A percentile compares a stretch with the other conserved stretches of the same genome.
Conservation (phyloP, 2,888 invertebrate genomes). For the Gasteruption jaculator region DNA sequence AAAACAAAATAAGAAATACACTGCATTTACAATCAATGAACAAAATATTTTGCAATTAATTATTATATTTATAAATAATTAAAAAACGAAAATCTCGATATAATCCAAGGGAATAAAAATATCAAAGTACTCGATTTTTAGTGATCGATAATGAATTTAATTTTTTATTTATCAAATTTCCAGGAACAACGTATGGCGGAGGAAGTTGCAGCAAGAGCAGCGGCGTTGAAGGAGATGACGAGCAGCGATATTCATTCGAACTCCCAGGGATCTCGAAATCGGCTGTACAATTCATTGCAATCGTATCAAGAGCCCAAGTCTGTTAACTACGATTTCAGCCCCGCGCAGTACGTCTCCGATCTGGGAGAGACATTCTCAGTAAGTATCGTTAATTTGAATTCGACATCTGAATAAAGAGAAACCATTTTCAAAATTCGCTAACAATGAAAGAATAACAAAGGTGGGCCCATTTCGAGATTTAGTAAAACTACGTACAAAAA, state of each 20-base stretch:
- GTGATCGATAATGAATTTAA: not conserved
- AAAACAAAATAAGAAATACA: no score
- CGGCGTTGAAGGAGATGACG: constrained; percentile 61
- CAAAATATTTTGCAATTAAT: no score
- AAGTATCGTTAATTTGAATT: constrained; percentile 19
- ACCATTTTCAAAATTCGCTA: no score
- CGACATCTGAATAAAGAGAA: no score
- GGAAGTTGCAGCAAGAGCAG: constrained; percentile 64
- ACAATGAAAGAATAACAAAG: no score
- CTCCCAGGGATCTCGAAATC: constrained; percentile 29
- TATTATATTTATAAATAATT: no score
- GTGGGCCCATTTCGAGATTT: no score
- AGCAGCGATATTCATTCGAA: constrained; percentile 39
- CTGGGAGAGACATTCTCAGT: constrained; percentile 37
- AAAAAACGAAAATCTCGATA: no score
- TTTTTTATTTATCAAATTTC: not conserved
- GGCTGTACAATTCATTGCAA: constrained; percentile 33
- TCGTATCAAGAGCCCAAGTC: constrained; percentile 31
- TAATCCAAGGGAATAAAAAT: not conserved
- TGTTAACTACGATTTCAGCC: constrained; percentile 32
- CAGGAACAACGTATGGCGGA: constrained; percentile 72
- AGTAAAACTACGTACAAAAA: no score
- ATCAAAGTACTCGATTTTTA: not conserved
- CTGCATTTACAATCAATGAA: no score
- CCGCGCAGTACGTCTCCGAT: constrained; percentile 32